Evolutionary conservation across 1,140 invertebrate species (phyloP), one percentile per base, ranked within the genome.

Genomic region (Bombus superbus): DNA sequence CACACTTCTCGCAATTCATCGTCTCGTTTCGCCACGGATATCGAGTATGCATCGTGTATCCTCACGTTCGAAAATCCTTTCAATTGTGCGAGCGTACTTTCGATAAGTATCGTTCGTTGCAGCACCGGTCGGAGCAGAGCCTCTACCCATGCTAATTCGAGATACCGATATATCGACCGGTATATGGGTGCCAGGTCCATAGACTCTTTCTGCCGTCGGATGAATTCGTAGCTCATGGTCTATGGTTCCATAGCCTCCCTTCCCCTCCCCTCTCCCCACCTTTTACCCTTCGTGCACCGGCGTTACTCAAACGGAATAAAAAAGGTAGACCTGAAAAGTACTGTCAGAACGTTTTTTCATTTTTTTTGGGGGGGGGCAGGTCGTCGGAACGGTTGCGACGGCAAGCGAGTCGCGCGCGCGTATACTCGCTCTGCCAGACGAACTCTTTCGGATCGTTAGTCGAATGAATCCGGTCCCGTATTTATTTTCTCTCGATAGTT

Each of bases 381-480:
- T 81, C 75, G 64, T 32, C 62, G 66, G 44, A 88, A 79, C 64
- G 71, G 68, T 53, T 69, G 42, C 40, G 53, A 59, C 68, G 76
- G 83, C 77, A 76, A 40, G 69, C 69, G 69, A 53, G 62, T 72
- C 44, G 81, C 71, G 71, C 84, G 73, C 32, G 71, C 40, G 72
- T 53, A 75, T 40, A 38, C 68, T 38, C 47, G 53, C 40, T 72
- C 69, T 72, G 77, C 69, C 83, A 74, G 71, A 57, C 78, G 71
- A 59, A 57, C 85, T 86, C 84, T 90, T 89, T 76, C 81, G 62
- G 83, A 79, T 77, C 86, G 84, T 92, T 92, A 93, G 91, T 83
- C 88, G 89, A 90, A 92, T 85, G 89, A 92, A 93, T 92, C 92
- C 91, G 73, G 83, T 87, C 82, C 78, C 88, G 88, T 92, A 88